phyloP scores from a whole-genome alignment of 2,113 vertebrate genomes.

The Alethe castanea region DNA sequence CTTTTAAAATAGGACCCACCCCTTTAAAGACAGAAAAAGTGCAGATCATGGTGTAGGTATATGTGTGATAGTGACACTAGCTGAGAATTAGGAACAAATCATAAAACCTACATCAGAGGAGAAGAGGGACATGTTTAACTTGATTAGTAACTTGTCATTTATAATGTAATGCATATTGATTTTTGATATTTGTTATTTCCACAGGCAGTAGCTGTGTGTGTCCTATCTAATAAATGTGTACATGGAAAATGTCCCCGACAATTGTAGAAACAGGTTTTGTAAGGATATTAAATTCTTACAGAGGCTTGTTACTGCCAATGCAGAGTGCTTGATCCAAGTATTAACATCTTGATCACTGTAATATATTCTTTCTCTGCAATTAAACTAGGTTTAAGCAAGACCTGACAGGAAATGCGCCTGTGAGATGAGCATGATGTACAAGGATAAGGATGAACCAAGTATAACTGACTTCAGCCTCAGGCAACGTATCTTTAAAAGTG shows the following conservation, averaged over 20 bases:
- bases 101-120: background rate
- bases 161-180: background rate
- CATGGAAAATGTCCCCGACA: background rate
- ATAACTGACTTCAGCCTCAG: background rate
- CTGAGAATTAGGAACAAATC: background rate
- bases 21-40: background rate
- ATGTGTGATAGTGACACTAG: background rate
- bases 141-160: background rate
- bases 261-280: background rate
- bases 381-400: conserved; percentile 2
- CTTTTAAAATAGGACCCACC: background rate
- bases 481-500: background rate
- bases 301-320: background rate
- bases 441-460: background rate
- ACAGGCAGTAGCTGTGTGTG: background rate
- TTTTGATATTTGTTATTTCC: background rate
- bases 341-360: background rate
- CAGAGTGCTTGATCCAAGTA: background rate
- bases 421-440: background rate
- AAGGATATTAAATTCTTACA: background rate
- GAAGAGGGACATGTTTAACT: background rate
- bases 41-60: background rate
- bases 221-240: background rate
- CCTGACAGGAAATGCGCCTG: background rate
- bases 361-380: background rate